Conservation (phyloP, 1,140 invertebrate species). For the Epicauta chinensis region DNA sequence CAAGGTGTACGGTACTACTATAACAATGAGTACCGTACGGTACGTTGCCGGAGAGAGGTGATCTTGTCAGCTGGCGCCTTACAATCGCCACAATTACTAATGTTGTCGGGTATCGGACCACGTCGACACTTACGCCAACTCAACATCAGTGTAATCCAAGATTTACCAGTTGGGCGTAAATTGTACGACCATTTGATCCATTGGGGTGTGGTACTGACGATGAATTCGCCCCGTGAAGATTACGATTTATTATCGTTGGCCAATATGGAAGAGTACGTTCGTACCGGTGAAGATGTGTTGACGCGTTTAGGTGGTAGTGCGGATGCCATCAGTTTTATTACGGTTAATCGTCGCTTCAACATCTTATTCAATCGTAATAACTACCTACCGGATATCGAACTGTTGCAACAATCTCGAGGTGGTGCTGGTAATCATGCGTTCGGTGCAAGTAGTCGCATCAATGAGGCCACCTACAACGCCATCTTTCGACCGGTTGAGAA, state of each 20-base stretch:
- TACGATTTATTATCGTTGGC: background rate
- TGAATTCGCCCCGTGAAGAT: slow-evolving; percentile 40
- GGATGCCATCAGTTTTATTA: slow-evolving; percentile 48
- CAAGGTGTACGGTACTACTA: slow-evolving; percentile 55
- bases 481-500: slow-evolving; percentile 39
- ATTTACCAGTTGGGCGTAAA: slow-evolving; percentile 62
- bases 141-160: slow-evolving; percentile 57
- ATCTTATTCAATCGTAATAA: no score
- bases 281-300: background rate
- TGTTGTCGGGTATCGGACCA: slow-evolving; percentile 57
- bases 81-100: slow-evolving; percentile 51
- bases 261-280: background rate
- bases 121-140: slow-evolving; percentile 50
- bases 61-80: slow-evolving; percentile 39
- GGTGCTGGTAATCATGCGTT: background rate
- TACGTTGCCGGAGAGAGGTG: slow-evolving; percentile 25
- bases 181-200: slow-evolving; percentile 71
- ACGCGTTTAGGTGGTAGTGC: slow-evolving; percentile 38
- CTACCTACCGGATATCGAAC: slow-evolving; percentile 43
- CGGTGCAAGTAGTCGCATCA: background rate
- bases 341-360: no score
- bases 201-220: slow-evolving; percentile 53
- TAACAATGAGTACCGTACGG: slow-evolving; percentile 37
- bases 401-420: slow-evolving; percentile 28
- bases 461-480: slow-evolving; percentile 20